Evolutionary conservation across 2,113 vertebrate genomes (phyloP).

Genomic region (Rhinolophus sinicus): DNA sequence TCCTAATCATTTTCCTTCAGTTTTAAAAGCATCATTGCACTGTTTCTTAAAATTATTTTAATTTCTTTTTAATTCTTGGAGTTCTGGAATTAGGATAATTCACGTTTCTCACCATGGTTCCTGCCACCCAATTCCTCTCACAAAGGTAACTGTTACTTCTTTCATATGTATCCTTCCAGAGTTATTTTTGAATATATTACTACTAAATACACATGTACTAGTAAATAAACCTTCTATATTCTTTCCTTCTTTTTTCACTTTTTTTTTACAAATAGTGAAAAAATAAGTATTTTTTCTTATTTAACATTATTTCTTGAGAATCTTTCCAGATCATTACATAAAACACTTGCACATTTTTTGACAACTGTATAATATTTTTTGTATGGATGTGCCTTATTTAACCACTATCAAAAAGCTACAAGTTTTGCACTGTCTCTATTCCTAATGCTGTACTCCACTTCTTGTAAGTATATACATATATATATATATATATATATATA

Average conservation of each 20-base stretch:
- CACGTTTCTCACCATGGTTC: not conserved
- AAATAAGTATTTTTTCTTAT: slow-evolving; percentile 43
- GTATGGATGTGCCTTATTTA: not conserved
- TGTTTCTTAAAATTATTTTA: slow-evolving; percentile 58
- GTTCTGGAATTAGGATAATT: slow-evolving; percentile 55
- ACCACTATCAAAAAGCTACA: not conserved
- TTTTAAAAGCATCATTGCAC: slow-evolving; percentile 50
- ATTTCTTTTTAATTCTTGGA: slow-evolving; percentile 44
- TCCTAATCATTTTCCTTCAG: slow-evolving; percentile 39
- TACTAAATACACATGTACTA: not conserved
- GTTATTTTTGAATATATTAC: slow-evolving; percentile 44
- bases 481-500: no score
- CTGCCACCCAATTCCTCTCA: slow-evolving; percentile 24
- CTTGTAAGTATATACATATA: no score
- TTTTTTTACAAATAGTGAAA: slow-evolving; percentile 29
- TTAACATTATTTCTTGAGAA: slow-evolving; percentile 13
- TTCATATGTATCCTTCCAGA: not conserved
- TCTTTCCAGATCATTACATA: slow-evolving; percentile 29
- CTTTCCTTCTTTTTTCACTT: not conserved
- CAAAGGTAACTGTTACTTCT: not conserved
- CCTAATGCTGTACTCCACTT: no score
- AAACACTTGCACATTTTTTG: slow-evolving; percentile 33
- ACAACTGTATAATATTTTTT: not conserved
- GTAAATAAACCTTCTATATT: slow-evolving; percentile 15
- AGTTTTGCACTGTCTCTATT: not conserved